These are phyloP conservation scores for Rana temporaria DNA, from an alignment of 2,113 vertebrate species.

Conservation along the genomic window DNA sequence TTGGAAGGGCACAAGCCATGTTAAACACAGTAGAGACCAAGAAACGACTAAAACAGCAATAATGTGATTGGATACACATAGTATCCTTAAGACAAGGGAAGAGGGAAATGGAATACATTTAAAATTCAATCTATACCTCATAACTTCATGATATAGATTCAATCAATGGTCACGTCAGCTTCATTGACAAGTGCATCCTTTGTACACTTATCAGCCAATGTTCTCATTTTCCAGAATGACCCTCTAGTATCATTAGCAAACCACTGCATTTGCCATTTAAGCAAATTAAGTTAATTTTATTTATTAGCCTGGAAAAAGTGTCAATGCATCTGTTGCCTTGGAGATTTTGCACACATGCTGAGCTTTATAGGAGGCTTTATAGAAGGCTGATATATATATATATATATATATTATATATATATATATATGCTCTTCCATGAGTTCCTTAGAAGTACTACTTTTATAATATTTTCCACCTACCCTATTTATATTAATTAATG, in stretches of 20 bases:
- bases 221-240: not conserved
- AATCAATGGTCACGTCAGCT: not conserved
- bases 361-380: too few relatives aligned
- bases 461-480: too few relatives aligned
- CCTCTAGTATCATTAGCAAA: not conserved
- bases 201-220: not conserved
- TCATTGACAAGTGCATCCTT: not conserved
- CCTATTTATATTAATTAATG: too few relatives aligned
- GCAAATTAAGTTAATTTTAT: not conserved
- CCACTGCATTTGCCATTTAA: not conserved
- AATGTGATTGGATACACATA: not conserved
- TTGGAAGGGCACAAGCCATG: too few relatives aligned
- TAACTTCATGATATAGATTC: not conserved
- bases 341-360: too few relatives aligned
- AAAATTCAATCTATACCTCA: not conserved
- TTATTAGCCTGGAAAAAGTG: not conserved
- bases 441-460: too few relatives aligned
- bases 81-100: not conserved
- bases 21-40: not conserved
- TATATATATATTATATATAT: too few relatives aligned
- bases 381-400: too few relatives aligned
- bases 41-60: not conserved
- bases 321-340: too few relatives aligned
- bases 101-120: not conserved
- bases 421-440: too few relatives aligned